Evolutionary conservation across 2,113 vertebrate genomes (phyloP).

Genomic region (Eolophus roseicapilla): DNA sequence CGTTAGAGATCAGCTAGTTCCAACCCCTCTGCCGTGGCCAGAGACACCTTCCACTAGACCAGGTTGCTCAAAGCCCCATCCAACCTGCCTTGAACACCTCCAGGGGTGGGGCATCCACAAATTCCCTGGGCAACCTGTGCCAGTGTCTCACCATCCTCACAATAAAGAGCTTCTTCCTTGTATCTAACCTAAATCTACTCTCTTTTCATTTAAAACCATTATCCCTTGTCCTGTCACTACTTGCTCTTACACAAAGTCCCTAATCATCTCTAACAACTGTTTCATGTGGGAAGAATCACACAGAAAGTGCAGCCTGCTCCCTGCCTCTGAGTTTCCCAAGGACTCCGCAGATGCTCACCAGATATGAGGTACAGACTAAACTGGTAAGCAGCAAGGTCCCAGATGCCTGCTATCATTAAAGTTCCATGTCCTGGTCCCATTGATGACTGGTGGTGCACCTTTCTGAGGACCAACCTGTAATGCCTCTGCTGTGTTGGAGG

Average conservation of each 20-base stretch:
- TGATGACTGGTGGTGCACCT: not conserved
- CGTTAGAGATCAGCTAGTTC: not conserved
- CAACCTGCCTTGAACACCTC: not conserved
- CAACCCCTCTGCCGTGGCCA: not conserved
- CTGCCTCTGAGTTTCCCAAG: not conserved
- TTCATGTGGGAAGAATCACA: not conserved
- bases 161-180: not conserved
- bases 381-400: not conserved
- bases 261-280: not conserved
- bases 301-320: not conserved
- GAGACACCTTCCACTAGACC: not conserved
- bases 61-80: not conserved
- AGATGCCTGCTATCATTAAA: not conserved
- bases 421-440: accelerated
- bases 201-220: not conserved
- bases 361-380: not conserved
- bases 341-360: not conserved
- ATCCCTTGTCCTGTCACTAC: not conserved
- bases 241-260: not conserved
- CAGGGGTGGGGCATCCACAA: not conserved
- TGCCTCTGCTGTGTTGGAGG: not conserved
- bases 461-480: not conserved
- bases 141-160: not conserved
- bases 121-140: not conserved
- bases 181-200: not conserved